Percentiles rank a stretch among this genome's conserved stretches.
Evolutionary conservation across 2,797 vertebrate species (phyloP).

Genomic region (Tragelaphus eurycerus): DNA sequence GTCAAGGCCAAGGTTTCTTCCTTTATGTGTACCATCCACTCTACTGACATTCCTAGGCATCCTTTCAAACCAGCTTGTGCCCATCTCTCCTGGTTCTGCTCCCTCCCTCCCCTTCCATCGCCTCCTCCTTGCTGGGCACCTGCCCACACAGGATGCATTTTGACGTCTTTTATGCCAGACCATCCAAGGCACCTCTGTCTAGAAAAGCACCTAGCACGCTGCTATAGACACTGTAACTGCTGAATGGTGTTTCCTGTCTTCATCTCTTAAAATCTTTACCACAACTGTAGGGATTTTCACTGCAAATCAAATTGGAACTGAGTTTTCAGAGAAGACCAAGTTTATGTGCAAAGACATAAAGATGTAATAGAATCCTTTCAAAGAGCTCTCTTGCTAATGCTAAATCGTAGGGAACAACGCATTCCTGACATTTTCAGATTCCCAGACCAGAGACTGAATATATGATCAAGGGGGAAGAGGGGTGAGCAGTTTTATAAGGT

Average conservation of each 20-base stretch:
- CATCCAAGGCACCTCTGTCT: background rate
- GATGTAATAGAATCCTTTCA: constrained; percentile 54
- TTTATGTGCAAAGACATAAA: constrained; percentile 67
- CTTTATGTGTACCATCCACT: background rate
- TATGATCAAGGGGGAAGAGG: background rate
- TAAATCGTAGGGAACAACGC: constrained; percentile 36
- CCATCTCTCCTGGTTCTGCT: background rate
- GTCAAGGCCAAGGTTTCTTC: background rate
- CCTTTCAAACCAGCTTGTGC: background rate
- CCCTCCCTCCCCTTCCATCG: too few relatives aligned
- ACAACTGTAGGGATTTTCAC: background rate
- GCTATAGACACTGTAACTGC: background rate
- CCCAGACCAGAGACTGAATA: constrained; percentile 32
- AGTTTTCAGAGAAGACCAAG: constrained; percentile 49
- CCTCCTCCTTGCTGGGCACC: background rate
- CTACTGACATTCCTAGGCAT: background rate
- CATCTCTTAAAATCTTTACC: constrained; percentile 8
- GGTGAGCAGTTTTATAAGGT: constrained; percentile 7
- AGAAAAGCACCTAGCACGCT: background rate
- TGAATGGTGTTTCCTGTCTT: background rate
- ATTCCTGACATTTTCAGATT: constrained; percentile 54
- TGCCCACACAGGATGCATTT: background rate
- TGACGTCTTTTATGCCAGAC: background rate
- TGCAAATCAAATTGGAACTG: constrained; percentile 35
- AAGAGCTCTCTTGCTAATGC: constrained; percentile 41